phyloP scores from a whole-genome alignment of 2,888 invertebrate genomes.

The Eumerus sabulonum region DNA sequence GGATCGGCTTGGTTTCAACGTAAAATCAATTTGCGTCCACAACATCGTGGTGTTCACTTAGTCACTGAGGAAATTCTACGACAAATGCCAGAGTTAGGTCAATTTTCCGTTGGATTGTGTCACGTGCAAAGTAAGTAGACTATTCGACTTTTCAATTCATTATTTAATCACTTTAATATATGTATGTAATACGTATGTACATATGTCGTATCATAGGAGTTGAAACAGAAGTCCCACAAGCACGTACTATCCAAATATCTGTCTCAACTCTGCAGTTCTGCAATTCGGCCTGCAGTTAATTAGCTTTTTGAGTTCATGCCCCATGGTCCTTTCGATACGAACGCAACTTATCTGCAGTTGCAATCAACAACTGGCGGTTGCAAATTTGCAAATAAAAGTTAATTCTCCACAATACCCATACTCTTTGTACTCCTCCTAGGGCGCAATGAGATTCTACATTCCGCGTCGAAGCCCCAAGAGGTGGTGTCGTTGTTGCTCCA shows the following conservation, averaged over 20 bases:
- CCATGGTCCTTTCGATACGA: slow-evolving; percentile 1
- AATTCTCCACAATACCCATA: slow-evolving; percentile 35
- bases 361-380: slow-evolving; percentile 52
- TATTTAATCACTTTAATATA: no score
- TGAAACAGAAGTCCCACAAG: background rate
- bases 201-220: no score
- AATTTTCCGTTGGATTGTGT: slow-evolving; percentile 96
- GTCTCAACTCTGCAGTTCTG: slow-evolving; percentile 37
- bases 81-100: slow-evolving; percentile 95
- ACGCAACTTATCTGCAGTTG: slow-evolving; percentile 60
- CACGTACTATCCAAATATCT: slow-evolving; percentile 53
- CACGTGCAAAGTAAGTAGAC: slow-evolving; percentile 95
- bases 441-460: no score
- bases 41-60: slow-evolving; percentile 97
- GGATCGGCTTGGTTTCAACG: slow-evolving; percentile 99
- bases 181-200: no score
- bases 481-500: background rate
- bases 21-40: slow-evolving; percentile 96
- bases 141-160: no score
- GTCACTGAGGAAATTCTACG: slow-evolving; percentile 97
- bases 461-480: background rate
- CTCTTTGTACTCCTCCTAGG: background rate
- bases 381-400: slow-evolving; percentile 53
- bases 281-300: slow-evolving; percentile 45
- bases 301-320: slow-evolving; percentile 17